Evolutionary conservation across 2,888 invertebrate species (phyloP), one percentile per base, ranked within the genome.

Genomic region (Aspidiotus destructor): DNA sequence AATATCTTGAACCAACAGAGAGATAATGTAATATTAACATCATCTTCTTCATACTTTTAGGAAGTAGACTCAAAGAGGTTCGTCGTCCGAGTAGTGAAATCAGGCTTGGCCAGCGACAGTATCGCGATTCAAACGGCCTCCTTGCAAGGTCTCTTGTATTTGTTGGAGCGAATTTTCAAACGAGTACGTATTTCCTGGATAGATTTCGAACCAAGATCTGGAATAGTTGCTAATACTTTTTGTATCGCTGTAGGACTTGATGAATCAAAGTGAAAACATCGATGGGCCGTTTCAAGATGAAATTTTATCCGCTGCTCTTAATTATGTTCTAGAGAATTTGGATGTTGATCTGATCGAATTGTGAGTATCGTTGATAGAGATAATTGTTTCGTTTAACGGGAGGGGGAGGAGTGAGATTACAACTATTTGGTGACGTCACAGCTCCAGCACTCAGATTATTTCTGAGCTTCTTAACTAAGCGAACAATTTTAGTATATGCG

Each of bases 81-180:
- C 11, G 53, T 68, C 41, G 13, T 53, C 41, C 53, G 41, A 61
- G 53, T 65, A 17, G 75, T 87, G 28, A 84, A 84, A 60, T 76
- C 78, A 68, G 81, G 83, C 74, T 78, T 87, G 40, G 83, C 82
- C 74, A 84, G 83, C 74, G 81, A 81, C 16, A 85, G 85, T 74
- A 75, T 86, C 41, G 81, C 86, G 9, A 82, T 84, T 16, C 80
- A 84, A 72, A 80, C 85, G 41, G 80, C 85, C 2, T 81, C 84
- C 28, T 77, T 87, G n/a, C 83, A 86, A 74, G 87, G 87, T 5
- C 75, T 84, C 7, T 77, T 87, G 41, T 87, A 86, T 75, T 76
- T 88, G 44, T 76, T 88, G 61, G 86, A 88, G 77, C 80, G 81
- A 65, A 69, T 69, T 42, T 69, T 69, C 16, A 69, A 69, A 62